Conservation (phyloP, 2,888 invertebrate genomes). For the Sycophila texana region DNA sequence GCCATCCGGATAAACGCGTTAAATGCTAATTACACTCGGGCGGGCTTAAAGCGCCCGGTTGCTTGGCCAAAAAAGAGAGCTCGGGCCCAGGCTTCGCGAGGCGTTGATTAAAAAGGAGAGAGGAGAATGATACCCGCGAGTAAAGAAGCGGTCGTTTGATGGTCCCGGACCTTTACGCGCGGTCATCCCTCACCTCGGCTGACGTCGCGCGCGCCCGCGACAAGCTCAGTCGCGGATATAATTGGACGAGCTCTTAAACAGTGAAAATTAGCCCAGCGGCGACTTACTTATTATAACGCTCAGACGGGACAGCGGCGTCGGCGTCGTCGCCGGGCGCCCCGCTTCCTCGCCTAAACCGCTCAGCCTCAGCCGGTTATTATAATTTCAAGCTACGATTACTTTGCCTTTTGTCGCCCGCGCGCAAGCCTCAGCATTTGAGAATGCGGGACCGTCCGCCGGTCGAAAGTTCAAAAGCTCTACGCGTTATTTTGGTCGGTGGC, state of each 20-base stretch:
- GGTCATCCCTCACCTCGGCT: slow-evolving; percentile 64
- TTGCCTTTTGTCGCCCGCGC: slow-evolving; percentile 68
- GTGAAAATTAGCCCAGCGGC: slow-evolving; percentile 71
- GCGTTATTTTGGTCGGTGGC: slow-evolving; percentile 64
- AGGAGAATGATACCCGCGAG: slow-evolving; percentile 22
- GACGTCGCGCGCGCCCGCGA: slow-evolving; percentile 61
- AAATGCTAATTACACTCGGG: slow-evolving; percentile 43
- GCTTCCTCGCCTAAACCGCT: slow-evolving; percentile 33
- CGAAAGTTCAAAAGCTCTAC: slow-evolving; percentile 67
- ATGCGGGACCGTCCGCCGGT: slow-evolving; percentile 56
- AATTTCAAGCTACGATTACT: slow-evolving; percentile 73
- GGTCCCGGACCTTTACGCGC: slow-evolving; percentile 61
- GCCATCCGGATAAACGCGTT: slow-evolving; percentile 35
- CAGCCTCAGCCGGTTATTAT: slow-evolving; percentile 68
- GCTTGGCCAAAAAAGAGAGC: not conserved
- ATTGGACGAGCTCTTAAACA: slow-evolving; percentile 73
- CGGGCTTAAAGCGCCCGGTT: slow-evolving; percentile 11
- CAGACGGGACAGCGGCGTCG: slow-evolving; percentile 56
- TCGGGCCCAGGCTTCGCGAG: not conserved
- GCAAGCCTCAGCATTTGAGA: slow-evolving; percentile 47
- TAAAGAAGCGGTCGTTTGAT: slow-evolving; percentile 60
- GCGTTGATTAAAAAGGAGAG: slow-evolving; percentile 45
- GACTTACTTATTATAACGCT: slow-evolving; percentile 70
- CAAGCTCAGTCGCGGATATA: slow-evolving; percentile 69
- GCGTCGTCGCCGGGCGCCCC: not conserved